Base-by-base conservation (phyloP, 2,888 invertebrate genomes). In the Cepaea hortensis region DNA sequence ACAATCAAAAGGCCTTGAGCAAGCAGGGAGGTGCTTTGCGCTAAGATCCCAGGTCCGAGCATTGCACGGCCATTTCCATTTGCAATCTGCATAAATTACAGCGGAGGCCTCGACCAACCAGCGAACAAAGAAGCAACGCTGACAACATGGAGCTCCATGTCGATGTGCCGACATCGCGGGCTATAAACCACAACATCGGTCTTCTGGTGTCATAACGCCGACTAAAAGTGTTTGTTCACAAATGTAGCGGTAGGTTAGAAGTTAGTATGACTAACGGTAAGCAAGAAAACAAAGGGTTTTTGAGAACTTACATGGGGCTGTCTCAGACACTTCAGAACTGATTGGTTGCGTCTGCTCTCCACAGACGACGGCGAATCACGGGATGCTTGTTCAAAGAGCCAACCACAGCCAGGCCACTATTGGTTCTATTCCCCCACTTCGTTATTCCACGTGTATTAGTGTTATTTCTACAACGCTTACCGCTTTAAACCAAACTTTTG, bases 301-400 rank as follows among this genome's bases (percentile, higher is more conserved):
- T 80, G 15, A 23, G 3, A 68, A 79, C 87, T 84, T 87, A 84
- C 87, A 72, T 73, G 55, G 62, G 70, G 72, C 68, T 72, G 82
- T 77, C 77, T 55, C 23, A 70, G n/a, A 72, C 46, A 73, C 76
- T 81, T 84, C 46, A 61, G 55, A 96, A 96, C 96, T 97, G 97
- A 97, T 97, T 97, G 97, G 97, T 93, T 94, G 92, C 91, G 92
- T 90, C 93, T 93, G 93, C 96, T 96, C 96, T 96, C 96, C 96
- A 96, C 96, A 96, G 97, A 96, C 96, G 96, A 96, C 96, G 96
- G 96, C 96, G 96, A 96, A 94, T 93, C 93, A 93, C 91, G 92
- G 89, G 89, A 91, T 85, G 85, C 87, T 87, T 68, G 75, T 68
- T 75, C 68, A 48, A 72, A 35, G 73, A 79, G 55, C 73, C 65